phyloP scores from a whole-genome alignment of 2,113 vertebrate species.

The Pimephales promelas region DNA sequence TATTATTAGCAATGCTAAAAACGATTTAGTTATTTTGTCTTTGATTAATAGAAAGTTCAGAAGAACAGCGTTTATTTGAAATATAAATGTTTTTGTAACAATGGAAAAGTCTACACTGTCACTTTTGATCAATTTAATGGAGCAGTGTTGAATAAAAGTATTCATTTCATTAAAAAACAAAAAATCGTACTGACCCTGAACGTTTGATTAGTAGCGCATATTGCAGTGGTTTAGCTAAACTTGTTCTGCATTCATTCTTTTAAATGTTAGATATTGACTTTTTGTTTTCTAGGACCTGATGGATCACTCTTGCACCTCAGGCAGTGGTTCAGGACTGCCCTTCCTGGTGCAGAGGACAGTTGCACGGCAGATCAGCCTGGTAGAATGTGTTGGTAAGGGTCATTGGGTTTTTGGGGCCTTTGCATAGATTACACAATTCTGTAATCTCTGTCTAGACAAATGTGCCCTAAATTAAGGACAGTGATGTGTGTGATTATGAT shows the following conservation, averaged over 20 bases:
- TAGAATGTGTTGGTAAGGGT: slow-evolving; percentile 92
- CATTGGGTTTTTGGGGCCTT: too few species aligned
- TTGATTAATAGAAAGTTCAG: neutral
- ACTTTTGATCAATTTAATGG: neutral
- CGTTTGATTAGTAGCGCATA: neutral
- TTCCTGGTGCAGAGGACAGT: slow-evolving; percentile 98
- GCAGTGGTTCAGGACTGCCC: slow-evolving; percentile 95
- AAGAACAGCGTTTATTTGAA: neutral
- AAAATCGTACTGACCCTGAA: neutral
- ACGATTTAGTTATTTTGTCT: neutral
- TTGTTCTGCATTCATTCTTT: neutral
- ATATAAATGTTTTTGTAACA: neutral
- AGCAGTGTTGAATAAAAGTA: neutral
- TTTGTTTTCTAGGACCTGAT: slow-evolving; percentile 83
- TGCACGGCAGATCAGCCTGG: slow-evolving; percentile 93
- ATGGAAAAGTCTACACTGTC: neutral
- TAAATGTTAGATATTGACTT: neutral
- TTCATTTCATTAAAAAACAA: neutral
- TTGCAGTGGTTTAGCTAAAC: neutral
- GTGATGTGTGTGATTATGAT: neutral
- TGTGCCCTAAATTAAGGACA: neutral
- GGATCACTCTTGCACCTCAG: slow-evolving; percentile 96
- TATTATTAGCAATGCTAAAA: too few species aligned
- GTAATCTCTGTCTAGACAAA: neutral
- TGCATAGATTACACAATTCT: neutral